These are phyloP conservation scores for Hydractinia echinata DNA, from an alignment of 30 jellyfish, hydroid and myxozoan genomes.

Conservation along the genomic window DNA sequence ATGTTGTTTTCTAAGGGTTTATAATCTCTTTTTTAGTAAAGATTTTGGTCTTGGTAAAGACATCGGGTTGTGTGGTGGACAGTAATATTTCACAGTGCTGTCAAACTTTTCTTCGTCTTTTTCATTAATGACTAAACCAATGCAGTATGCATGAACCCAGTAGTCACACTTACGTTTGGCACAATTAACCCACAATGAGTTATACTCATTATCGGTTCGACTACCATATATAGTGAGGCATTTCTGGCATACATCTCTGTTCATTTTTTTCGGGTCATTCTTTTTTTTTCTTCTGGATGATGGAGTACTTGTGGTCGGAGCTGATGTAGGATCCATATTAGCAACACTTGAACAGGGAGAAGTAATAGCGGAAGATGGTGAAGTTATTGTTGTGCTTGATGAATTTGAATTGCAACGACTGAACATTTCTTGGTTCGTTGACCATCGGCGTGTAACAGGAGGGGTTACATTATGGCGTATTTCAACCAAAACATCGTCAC, in stretches of 20 bases:
- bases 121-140: neutral
- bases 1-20: neutral
- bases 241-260: neutral
- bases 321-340: no score
- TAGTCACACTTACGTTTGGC: neutral
- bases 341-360: no score
- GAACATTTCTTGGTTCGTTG: no score
- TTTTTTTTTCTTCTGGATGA: no score
- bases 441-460: no score
- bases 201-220: neutral
- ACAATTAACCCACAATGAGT: constrained; percentile 8
- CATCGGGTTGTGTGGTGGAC: constrained; percentile 15
- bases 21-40: neutral
- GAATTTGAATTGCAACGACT: no score
- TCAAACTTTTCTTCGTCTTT: neutral
- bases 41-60: neutral
- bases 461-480: constrained; percentile 1
- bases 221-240: neutral
- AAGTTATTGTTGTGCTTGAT: no score
- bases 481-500: neutral
- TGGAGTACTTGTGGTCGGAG: no score
- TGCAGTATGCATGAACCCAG: neutral
- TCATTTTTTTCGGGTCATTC: no score
- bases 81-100: neutral
- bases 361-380: no score